phyloP scores from a whole-genome alignment of 2,888 invertebrate species.

The Dryococelus australis region DNA sequence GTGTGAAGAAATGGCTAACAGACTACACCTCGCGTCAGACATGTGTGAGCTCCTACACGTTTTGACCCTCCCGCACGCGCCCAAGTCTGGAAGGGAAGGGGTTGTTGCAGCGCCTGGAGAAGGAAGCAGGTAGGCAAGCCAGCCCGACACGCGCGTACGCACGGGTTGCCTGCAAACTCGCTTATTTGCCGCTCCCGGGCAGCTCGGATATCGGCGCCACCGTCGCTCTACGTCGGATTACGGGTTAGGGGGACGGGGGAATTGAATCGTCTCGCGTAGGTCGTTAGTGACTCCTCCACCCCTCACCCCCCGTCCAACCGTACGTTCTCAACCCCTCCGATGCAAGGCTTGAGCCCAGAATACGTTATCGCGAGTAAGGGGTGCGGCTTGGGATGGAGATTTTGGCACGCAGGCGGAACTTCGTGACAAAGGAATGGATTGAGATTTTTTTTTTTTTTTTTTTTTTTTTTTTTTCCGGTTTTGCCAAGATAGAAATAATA shows the following conservation, averaged over 20 bases:
- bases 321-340: neutral
- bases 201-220: no score
- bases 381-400: neutral
- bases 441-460: neutral
- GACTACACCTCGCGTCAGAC: no score
- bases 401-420: neutral
- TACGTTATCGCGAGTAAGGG: neutral
- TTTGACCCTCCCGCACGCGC: no score
- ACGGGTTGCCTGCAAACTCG: constrained; percentile 7
- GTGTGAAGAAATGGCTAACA: no score
- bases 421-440: neutral
- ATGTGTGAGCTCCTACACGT: no score
- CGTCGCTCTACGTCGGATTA: neutral
- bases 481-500: neutral
- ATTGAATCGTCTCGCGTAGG: neutral
- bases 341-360: neutral
- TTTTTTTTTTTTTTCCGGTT: neutral
- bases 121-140: neutral
- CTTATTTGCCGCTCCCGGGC: neutral
- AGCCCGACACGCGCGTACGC: neutral
- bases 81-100: neutral
- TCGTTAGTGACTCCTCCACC: neutral
- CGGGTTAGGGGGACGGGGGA: neutral
- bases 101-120: neutral
- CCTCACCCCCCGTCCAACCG: neutral